These are phyloP conservation scores for Noctua fimbriata DNA, from an alignment of 2,888 invertebrate species.

Conservation along the genomic window DNA sequence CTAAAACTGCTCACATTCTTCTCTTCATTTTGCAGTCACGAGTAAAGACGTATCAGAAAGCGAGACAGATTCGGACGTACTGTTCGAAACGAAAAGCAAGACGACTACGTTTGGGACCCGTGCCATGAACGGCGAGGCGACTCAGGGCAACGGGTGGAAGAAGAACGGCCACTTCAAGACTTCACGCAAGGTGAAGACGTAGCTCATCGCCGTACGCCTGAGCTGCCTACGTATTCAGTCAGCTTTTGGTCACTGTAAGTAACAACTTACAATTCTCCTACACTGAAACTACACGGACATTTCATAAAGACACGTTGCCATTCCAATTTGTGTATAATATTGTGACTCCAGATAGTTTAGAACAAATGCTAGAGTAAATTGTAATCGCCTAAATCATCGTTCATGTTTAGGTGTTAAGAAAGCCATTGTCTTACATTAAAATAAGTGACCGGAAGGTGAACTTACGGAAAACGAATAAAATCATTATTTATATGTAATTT, in stretches of 20 bases:
- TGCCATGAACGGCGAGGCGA: constrained; percentile 82
- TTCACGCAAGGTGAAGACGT: constrained; percentile 85
- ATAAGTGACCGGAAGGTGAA: constrained; percentile 5
- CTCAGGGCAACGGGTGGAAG: constrained; percentile 88
- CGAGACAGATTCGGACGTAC: constrained; percentile 96
- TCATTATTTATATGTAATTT: constrained; percentile 32
- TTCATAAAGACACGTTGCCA: constrained; percentile 40
- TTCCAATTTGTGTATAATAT: constrained; percentile 45
- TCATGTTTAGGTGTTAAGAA: constrained; percentile 34
- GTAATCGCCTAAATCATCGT: constrained; percentile 48
- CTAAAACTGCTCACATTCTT: not conserved
- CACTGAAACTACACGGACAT: constrained; percentile 50
- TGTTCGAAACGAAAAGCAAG: constrained; percentile 94
- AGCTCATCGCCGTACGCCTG: constrained; percentile 74
- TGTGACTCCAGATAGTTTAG: constrained; percentile 44
- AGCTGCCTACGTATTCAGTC: constrained; percentile 62
- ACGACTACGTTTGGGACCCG: constrained; percentile 84
- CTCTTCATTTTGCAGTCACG: constrained; percentile 86
- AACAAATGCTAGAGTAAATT: constrained; percentile 55
- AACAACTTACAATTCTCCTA: constrained; percentile 31
- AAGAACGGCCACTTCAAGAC: constrained; percentile 90
- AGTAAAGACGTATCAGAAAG: constrained; percentile 93
- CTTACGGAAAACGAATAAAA: constrained; percentile 8
- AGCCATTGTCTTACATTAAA: constrained; percentile 5
- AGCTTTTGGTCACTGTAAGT: constrained; percentile 62